A percentile compares a stretch with the other conserved stretches of the same genome.
Evolutionary conservation across 2,113 vertebrate species (phyloP).

Genomic region (Hipposideros armiger): DNA sequence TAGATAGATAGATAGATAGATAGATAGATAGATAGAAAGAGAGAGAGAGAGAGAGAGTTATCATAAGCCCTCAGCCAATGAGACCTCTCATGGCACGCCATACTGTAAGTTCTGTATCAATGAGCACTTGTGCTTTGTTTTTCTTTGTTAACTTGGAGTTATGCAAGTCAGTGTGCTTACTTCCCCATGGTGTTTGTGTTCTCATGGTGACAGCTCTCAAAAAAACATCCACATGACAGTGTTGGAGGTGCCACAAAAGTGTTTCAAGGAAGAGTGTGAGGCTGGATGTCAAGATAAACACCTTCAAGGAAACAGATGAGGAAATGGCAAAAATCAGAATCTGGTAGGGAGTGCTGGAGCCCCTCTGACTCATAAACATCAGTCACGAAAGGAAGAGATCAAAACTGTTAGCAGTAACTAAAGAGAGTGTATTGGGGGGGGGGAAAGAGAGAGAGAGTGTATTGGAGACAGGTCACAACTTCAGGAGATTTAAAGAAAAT

Average conservation of each 20-base stretch:
- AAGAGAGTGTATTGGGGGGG: background rate
- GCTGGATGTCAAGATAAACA: background rate
- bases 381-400: background rate
- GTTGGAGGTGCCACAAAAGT: background rate
- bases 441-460: too few species aligned
- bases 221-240: background rate
- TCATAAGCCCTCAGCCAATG: fast-evolving
- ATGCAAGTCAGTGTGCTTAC: background rate
- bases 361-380: background rate
- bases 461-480: background rate
- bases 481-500: background rate
- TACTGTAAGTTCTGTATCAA: background rate
- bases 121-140: background rate
- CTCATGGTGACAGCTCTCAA: background rate
- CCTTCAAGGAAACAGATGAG: background rate
- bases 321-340: background rate
- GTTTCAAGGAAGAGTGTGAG: background rate
- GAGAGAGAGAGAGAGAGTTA: too few species aligned
- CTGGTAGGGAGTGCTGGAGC: background rate
- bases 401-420: background rate
- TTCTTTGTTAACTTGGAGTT: background rate
- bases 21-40: too few species aligned
- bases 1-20: too few species aligned
- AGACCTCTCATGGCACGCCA: fast-evolving
- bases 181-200: background rate